Base-by-base conservation (phyloP, 2,113 vertebrate genomes). In the Australoheros scitulus region DNA sequence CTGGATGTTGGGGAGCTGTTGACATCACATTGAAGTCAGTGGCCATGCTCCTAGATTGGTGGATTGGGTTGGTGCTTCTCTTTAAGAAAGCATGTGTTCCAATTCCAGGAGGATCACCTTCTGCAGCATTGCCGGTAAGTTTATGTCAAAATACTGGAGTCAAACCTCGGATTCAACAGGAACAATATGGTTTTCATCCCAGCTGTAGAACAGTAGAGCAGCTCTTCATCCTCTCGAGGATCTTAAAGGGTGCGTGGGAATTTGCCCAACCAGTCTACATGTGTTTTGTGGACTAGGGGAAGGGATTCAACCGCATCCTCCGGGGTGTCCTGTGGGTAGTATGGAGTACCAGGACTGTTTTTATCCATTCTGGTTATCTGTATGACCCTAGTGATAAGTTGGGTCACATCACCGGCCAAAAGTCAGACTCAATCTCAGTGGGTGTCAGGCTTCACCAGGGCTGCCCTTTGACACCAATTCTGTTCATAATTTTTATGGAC, bases 221-320 rank as follows among this genome's bases (percentile, higher is more conserved):
- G 63, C 14, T 26, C 63, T 47, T 68, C 43, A 17, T 68, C 63
- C 5, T 47, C 63, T 47, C 13, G 24, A 65, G 63, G 13, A 43
- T 43, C 43, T 68, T 68, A 38, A 26, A 68, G 43, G 1, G 63
- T 68, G 63, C 1, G 0, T 68, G 38, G n/a, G 63, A 26, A n/a
- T 43, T 43, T 43, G 7, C 0, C 15, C n/a, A 43, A 43, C 13
- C 41, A 65, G 38, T 65, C 38, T 65, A 43, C 63, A 65, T 0
- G 7, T 17, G n/a, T 38, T 38, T 38, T 38, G 63, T 65, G 43
- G 38, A 65, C 36, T 24, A 43, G 38, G 7, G 38, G n/a, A 0
- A 65, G 1, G 63, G n/a, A 43, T 65, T 65, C 38, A 65, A 14
- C 63, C 10, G n/a, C 1, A 0, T 17, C 36, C 13, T 1, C 0